phyloP scores from a whole-genome alignment of 2,797 vertebrate genomes.

The Sebastiscus albofasciatus region DNA sequence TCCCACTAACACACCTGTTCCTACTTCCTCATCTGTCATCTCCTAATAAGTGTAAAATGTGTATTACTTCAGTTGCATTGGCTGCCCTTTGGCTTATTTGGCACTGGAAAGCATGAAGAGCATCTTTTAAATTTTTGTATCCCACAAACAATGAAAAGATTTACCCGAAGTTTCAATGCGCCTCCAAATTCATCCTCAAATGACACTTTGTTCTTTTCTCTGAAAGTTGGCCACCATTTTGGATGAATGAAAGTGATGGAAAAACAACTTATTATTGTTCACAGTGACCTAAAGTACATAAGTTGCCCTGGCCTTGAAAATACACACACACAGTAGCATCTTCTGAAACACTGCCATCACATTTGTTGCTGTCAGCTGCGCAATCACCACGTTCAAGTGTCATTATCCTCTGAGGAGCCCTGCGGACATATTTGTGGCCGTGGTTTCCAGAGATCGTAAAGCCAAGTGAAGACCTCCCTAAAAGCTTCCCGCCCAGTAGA shows the following conservation, averaged over 20 bases:
- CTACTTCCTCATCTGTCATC: background rate
- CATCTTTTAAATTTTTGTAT: background rate
- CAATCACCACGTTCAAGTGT: conserved; percentile 36
- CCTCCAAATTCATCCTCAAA: background rate
- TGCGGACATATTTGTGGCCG: conserved; percentile 62
- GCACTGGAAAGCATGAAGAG: background rate
- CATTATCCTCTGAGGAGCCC: conserved; percentile 53
- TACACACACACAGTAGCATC: conserved; percentile 20
- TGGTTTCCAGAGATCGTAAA: conserved; percentile 51
- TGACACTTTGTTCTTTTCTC: background rate
- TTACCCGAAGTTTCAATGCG: background rate
- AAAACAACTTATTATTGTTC: background rate
- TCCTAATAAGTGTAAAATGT: background rate
- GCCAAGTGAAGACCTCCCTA: conserved; percentile 51
- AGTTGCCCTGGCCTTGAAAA: background rate
- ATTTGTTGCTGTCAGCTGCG: conserved; percentile 37
- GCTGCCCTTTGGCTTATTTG: background rate
- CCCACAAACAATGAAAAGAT: background rate
- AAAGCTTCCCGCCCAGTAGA: conserved; percentile 35
- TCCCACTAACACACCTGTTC: background rate
- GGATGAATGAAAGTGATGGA: background rate
- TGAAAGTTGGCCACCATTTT: background rate
- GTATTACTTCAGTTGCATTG: background rate
- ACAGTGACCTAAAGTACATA: background rate
- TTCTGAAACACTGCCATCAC: conserved; percentile 24